Evolutionary conservation across 2,797 vertebrate species (phyloP), one percentile per base, ranked within the genome.

Genomic region (Rhinoraja longicauda): DNA sequence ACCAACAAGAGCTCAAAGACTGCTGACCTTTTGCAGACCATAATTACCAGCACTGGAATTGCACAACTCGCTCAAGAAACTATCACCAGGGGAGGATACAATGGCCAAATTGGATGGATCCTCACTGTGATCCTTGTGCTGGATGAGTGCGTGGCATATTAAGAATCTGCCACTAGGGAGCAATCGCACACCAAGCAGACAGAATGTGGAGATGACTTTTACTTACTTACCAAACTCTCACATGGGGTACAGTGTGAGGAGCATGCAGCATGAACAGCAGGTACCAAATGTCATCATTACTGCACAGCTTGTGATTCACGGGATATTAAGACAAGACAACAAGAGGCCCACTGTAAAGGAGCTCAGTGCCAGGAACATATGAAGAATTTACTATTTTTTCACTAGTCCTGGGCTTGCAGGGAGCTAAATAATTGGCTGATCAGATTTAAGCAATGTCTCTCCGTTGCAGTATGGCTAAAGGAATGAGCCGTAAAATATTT

Each of bases 371-470:
- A 53, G 45, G 57, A 86, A 59, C 53, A 13, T 59, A 62, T 86
- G 21, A 26, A 82, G 9, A 53, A 57, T 82, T 82, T 53, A 81
- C 39, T 39, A 45, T 21, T 53, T 53, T 24, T 6, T 81, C 39
- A 81, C 39, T 39, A 81, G 82, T 62, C 26, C 82, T n/a, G 57
- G 57, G 82, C 1, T n/a, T 57, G 59, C 29, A 62, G 12, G 26
- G 13, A 86, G 57, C n/a, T 86, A 12, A n/a, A 82, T 59, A 86
- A 62, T n/a, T 59, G 53, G 86, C 53, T 86, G 82, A 86, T 86
- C 57, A 29, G 82, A 29, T 62, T 62, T 86, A n/a, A 86, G 59
- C 59, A 57, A 62, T 13, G 82, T n/a, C 82, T 13, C 57, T 57
- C 59, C 57, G 26, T 57, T 86, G 82, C 57, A 86, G 82, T 26